Conservation (phyloP, 2,113 vertebrate genomes). For the Diadophis punctatus region DNA sequence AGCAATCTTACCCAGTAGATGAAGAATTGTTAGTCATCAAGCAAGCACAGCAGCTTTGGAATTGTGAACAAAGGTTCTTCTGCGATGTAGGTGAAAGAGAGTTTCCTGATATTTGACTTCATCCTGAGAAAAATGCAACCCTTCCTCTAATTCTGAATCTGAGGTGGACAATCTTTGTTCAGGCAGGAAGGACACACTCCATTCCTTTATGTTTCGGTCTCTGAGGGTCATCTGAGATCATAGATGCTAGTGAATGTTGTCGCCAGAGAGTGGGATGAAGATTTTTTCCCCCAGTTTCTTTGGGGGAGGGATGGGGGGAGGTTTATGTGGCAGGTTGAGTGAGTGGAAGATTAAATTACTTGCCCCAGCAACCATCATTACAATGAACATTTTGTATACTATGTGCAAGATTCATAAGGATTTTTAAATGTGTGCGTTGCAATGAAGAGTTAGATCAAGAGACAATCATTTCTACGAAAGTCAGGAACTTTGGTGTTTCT, state of each 20-base stretch:
- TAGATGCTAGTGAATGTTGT: not conserved
- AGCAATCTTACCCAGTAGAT: not conserved
- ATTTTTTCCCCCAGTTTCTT: not conserved
- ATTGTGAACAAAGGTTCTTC: not conserved
- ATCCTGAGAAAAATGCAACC: not conserved
- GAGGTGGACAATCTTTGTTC: not conserved
- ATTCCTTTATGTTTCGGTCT: not conserved
- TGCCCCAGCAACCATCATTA: not conserved
- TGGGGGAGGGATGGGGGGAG: not conserved
- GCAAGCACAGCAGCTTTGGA: not conserved
- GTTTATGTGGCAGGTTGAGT: not conserved
- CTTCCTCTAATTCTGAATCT: not conserved
- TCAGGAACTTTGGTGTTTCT: slow-evolving; percentile 8
- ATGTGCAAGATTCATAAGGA: not conserved
- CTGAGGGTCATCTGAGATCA: not conserved
- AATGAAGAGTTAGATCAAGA: not conserved
- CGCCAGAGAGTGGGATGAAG: not conserved
- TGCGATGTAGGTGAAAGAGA: not conserved
- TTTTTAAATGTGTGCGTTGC: not conserved
- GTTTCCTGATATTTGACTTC: not conserved
- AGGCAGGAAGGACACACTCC: not conserved
- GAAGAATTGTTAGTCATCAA: not conserved
- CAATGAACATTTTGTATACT: not conserved
- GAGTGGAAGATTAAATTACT: not conserved
- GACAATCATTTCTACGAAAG: not conserved